Percentiles rank a stretch among this genome's conserved stretches.
phyloP scores from a whole-genome alignment of 92 coral and sea anemone species.

The Scolanthus callimorphus region DNA sequence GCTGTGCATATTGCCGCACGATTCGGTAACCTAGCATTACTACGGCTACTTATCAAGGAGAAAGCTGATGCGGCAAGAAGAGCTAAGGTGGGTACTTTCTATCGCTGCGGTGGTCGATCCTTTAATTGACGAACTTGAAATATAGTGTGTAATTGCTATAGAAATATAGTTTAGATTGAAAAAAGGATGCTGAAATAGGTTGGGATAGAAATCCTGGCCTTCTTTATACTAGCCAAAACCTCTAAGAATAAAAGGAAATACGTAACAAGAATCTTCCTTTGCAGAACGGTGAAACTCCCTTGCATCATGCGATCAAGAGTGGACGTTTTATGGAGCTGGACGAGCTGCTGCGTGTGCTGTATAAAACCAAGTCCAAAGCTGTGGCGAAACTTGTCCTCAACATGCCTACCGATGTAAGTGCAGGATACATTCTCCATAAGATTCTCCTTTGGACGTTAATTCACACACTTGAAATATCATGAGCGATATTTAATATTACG shows the following conservation, averaged over 20 bases:
- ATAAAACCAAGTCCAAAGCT: conserved; percentile 60
- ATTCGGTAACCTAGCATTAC: conserved; percentile 63
- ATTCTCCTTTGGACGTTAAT: too few species aligned
- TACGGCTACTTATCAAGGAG: conserved; percentile 73
- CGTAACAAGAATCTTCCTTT: neutral
- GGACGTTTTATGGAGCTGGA: conserved; percentile 58
- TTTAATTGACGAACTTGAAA: too few species aligned
- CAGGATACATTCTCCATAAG: too few species aligned
- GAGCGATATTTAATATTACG: too few species aligned
- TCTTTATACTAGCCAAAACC: too few species aligned
- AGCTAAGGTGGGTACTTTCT: conserved; percentile 75
- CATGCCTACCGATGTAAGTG: conserved; percentile 84
- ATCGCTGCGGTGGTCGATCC: too few species aligned
- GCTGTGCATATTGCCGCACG: conserved; percentile 92
- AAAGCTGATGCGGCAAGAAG: conserved; percentile 92
- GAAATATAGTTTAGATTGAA: too few species aligned
- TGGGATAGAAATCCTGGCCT: too few species aligned
- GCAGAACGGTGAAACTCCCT: conserved; percentile 95
- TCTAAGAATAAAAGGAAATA: too few species aligned
- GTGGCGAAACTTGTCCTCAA: conserved; percentile 80
- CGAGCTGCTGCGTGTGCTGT: conserved; percentile 63
- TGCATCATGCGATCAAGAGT: conserved; percentile 85
- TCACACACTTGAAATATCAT: too few species aligned
- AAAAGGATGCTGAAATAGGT: too few species aligned
- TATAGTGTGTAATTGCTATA: too few species aligned